Base-by-base conservation (phyloP, 2,797 vertebrate genomes). In the Enteromius unitaeniatus region DNA sequence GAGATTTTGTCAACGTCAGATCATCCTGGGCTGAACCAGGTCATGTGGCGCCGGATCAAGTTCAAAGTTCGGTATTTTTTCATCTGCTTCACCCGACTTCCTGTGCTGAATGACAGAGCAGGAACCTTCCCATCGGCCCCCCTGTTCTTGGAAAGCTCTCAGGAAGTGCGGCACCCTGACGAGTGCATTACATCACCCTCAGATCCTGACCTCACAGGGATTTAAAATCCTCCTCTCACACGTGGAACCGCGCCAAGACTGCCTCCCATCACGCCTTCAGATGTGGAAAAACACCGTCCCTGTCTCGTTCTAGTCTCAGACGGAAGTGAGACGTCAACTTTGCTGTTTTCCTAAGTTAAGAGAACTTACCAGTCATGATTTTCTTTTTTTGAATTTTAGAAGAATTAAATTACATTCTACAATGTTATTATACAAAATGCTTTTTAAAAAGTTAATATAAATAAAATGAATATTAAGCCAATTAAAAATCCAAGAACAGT, bases 171-270 rank as follows among this genome's bases (percentile, higher is more conserved):
- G 91, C 89, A 91, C 92, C 88, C 86, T 82, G 91, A 90, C 87
- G 85, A 88, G 88, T 86, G 84, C 91, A 92, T 94, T 92, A 93
- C 93, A 91, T 94, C 93, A 95, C 87, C 85, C 51, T 78, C 37
- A 83, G 81, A 86, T 88, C 53, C 42, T 90, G 93, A 93, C 90
- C 93, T 92, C 91, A 92, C 89, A 89, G 88, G 89, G 87, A 84
- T 88, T 87, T 89, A 91, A 91, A 93, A 92, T 92, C 90, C 89
- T 80, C 88, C 55, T 77, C 88, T 90, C 78, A 89, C 84, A 70
- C 51, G 67, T 70, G 86, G 76, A 75, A 78, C 8, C 5, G 26
- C 0, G 79, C 76, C 84, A 69, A 58, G 31, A 49, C 65, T 2
- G 62, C 83, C 77, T 82, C 82, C 34, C 65, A 76, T 72, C 70